Evolutionary conservation across 2,797 vertebrate genomes (phyloP), one percentile per base, ranked within the genome.

Genomic region (Melanotaenia trifasciata): DNA sequence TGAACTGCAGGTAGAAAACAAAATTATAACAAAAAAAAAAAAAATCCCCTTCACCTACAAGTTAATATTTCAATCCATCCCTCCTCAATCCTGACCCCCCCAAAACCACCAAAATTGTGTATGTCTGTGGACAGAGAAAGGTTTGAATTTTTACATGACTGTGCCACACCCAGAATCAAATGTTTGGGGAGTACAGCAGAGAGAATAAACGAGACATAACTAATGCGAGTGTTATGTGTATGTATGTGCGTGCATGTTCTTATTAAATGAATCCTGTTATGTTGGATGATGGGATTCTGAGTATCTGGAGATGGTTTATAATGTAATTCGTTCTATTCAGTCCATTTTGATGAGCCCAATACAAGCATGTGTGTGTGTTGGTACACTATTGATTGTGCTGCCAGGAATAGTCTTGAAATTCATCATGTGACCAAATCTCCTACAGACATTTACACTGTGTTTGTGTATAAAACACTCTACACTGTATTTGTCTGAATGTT

Each of bases 241-340:
- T 72, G 38, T 58, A 58, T 38, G 18, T 61, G 63, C 53, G 59
- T 71, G 38, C 58, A 58, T 36, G 63, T 66, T 51, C 58, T 38
- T 74, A 65, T 76, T 72, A 76, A 83, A 72, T 84, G 70, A 80
- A 86, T 80, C 64, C 26, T 66, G 76, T 82, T 87, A 79, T 66
- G 53, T 50, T 64, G 54, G 72, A 81, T 74, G 74, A 85, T 64
- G 74, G 32, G 78, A 50, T 50, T 80, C 53, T 73, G 81, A 74
- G 80, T 71, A 87, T 91, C 88, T 90, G 85, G 83, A 76, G 76
- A 58, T 74, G 79, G 77, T 68, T 74, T 63, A 65, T 89, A 92
- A 91, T 92, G 67, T 18, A 69, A 90, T 92, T 90, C 61, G 58
- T 58, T 60, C 43, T 64, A 64, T 80, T 85, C 76, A 89, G 89